Base-by-base conservation (phyloP, 1,140 invertebrate genomes). In the Cherax destructor region DNA sequence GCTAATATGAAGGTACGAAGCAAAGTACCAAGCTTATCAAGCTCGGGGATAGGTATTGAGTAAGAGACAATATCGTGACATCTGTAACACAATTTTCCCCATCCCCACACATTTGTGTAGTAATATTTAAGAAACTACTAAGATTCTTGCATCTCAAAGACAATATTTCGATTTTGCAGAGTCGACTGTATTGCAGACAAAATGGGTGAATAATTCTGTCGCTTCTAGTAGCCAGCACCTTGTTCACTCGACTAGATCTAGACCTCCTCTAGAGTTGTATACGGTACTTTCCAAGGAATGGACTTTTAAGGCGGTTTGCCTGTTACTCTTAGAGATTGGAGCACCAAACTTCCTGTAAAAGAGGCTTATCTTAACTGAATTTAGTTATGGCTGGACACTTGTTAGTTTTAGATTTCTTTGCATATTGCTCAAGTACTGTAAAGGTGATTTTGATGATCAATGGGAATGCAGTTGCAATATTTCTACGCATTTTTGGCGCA, bases 131-230 rank as follows among this genome's bases (percentile, higher is more conserved):
- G 3, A 24, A 61, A 21, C 5, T 80, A n/a, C 47, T 83, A 83
- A 83, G 16, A n/a, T 56, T 18, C 80, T 56, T 61, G n/a, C 18
- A 52, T 78, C 85, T 87, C 72, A 87, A 78, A 87, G 84, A 79
- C 74, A 87, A 77, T 52, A 77, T 87, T 87, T 83, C 81, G 69
- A 61, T 24, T 59, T 87, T 87, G 49, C 85, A 87, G 87, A 89
- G 79, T 81, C 76, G 79, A 89, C 50, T 81, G 87, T 89, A 59
- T 18, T 49, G 79, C 49, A 72, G 83, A 86, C 69, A 81, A 89
- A 83, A 89, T 50, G 87, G 79, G 47, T 89, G 87, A 89, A 76
- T 89, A 83, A 89, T 83, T 83, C 80, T 89, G 61, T 89, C 80
- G 59, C 87, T 83, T 89, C 79, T 83, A 83, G 79, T 89, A 76